Base-by-base conservation (phyloP, 2,888 invertebrate genomes). In the Agapetus fuscipes region DNA sequence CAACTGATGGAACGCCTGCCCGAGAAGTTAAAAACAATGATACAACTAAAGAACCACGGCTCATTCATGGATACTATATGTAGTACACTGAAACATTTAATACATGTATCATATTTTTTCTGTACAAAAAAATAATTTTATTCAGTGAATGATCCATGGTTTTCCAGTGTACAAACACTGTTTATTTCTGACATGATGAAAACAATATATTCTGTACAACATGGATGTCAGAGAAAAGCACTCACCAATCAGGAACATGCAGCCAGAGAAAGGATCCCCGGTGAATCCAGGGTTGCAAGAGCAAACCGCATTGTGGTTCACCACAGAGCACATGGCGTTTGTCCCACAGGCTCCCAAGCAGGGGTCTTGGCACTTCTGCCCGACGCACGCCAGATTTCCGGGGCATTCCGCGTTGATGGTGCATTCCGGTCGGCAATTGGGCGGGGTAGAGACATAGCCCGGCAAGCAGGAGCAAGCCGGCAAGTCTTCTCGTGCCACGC, bases 361-460 rank as follows among this genome's bases (percentile, higher is more conserved):
- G 1, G 81, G 80, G 51, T 80, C 73, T 46, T 66, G 66, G 56
- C 80, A 81, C 51, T 66, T 72, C 53, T 74, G 73, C 24, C 63
- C 64, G 3, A 80, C 68, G 52, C 83, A 83, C 5, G 82, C 78
- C 43, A 71, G 62, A 34, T 74, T 68, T 1, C 76, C 72, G 5
- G 77, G 62, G 53, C 85, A 85, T 51, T 83, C 83, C 0, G 78
- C 69, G 54, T 76, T 78, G 32, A 80, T 74, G 2, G 72, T 71
- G 54, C 81, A 81, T 54, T 80, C 79, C 0, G 80, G 80, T 14
- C 78, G 69, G 52, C 82, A 83, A 45, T 76, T 76, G 1, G 81
- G 78, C 25, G 81, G 76, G 37, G 69, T 67, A 32, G 80, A 82
- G 37, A 74, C 66, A 55, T 72, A 80, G 36, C 69, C 68, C 33